A percentile compares a stretch with the other conserved stretches of the same genome.
Conservation (phyloP, 1,140 invertebrate species). For the Drosophila bocki region DNA sequence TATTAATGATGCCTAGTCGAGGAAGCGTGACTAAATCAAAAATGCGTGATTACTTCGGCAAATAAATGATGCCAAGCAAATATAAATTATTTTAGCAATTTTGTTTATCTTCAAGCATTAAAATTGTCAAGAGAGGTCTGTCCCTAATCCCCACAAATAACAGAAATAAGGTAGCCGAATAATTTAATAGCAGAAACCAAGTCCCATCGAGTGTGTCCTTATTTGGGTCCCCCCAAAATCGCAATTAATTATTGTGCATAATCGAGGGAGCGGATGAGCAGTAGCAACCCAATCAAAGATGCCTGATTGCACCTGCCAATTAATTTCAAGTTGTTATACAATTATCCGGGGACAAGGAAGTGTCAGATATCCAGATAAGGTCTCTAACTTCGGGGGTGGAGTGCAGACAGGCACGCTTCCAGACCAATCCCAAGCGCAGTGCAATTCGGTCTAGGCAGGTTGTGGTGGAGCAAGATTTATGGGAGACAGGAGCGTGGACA, state of each 20-base stretch:
- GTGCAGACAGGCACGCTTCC: conserved; percentile 10
- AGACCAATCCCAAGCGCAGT: conserved; percentile 12
- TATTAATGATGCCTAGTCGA: conserved; percentile 45
- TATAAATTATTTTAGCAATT: background rate
- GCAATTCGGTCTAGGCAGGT: conserved; percentile 33
- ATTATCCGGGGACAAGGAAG: conserved; percentile 33
- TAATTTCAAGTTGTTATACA: conserved; percentile 58
- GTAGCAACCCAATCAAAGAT: conserved; percentile 20
- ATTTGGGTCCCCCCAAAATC: background rate
- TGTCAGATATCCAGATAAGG: conserved; percentile 17
- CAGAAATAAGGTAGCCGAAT: background rate
- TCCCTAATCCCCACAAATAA: background rate
- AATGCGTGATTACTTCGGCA: background rate
- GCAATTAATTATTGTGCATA: conserved; percentile 46
- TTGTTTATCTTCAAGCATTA: background rate
- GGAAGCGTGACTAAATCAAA: conserved; percentile 30
- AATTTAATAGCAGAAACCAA: background rate
- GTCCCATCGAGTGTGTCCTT: background rate
- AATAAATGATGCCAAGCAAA: background rate
- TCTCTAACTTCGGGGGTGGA: conserved; percentile 21
- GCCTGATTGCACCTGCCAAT: conserved; percentile 52
- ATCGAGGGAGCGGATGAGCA: conserved; percentile 34
- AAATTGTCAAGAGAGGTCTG: too few species aligned
- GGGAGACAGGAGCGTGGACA: conserved; percentile 62
- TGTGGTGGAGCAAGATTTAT: conserved; percentile 59